Evolutionary conservation across 2,113 vertebrate species (phyloP), one percentile per base, ranked within the genome.

Genomic region (Myotis yumanensis): DNA sequence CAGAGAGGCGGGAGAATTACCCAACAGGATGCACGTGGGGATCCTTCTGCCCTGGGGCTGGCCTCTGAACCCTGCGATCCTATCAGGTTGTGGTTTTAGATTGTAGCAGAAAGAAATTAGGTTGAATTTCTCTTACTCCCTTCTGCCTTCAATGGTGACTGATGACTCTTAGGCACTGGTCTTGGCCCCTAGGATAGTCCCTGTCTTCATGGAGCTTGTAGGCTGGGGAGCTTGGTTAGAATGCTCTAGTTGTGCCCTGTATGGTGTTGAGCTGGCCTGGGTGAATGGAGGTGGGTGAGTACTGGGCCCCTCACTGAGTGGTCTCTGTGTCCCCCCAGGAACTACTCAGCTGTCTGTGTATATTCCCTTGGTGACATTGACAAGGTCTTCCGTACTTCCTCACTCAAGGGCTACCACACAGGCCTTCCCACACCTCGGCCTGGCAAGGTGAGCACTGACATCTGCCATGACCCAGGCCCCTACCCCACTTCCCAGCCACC

Each of bases 321-420:
- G 30, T 80, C 22, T 93, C 48, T 51, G 1, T 90, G 43, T 86
- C 35, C 32, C 79, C 22, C 0, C 94, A 99, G 99, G 99, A 99
- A 99, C 86, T 98, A 98, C 69, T 99, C 99, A 0, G 99, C 99
- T 0, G 98, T 99, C 73, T 99, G 99, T 0, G 97, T 99, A 85
- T 99, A 99, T 88, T 98, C 99, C 0, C 98, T 99, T 0, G 96
- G 71, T 22, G 98, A 98, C 82, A 99, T 99, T 15, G 99, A 99
- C 82, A n/a, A 23, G 0, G 91, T 99, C 86, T 99, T 99, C 97
- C 97, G 97, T 35, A 98, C 96, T 0, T 99, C 99, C 6, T 95
- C 84, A 3, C 99, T 99, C 96, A 99, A 98, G 84, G 99, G 98
- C 88, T 99, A 98, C 64, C 23, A 91, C 1, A 48, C 96, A 1